Base-by-base conservation (phyloP, 2,888 invertebrate genomes). In the Agrotis puta region DNA sequence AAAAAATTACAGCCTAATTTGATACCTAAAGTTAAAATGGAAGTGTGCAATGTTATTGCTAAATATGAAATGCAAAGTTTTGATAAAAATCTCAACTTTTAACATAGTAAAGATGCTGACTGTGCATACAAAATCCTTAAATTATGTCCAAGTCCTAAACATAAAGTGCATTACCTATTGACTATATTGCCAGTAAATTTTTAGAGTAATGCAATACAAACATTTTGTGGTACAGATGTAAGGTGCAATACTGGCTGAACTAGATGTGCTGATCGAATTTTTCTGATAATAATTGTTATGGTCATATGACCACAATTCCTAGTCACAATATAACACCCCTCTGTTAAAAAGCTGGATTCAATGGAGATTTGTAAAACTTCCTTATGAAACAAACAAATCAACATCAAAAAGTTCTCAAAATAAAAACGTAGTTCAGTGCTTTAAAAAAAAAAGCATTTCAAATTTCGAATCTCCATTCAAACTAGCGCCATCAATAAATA, bases 11-110 rank as follows among this genome's bases (percentile, higher is more conserved):
- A 95, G 74, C 96, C 96, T 13, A 95, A 94, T 85, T 87, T 96
- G 79, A 95, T 96, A 84, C 96, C 96, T 27, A 95, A 95, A 90
- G 95, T 95, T 0, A 96, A 96, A 81, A 95, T 96, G 96, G 96
- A 96, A 87, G 96, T 96, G 24, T 96, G 96, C 77, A 96, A 95
- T 89, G 95, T 96, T 7, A 95, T 96, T 67, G 96, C 96, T 0
- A 96, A 95, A 83, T 96, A 96, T 86, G 96, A 96, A 89, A 95
- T 96, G 95, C 95, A 95, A 80, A 95, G 92, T 88, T 95, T 94
- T 85, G 94, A 95, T 48, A 95, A 93, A 77, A 93, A 82, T 54
- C 53, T 84, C 9, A 83, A 85, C 48, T 84, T 81, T 56, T 84
- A 83, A 51, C 5, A 45, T 4, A 13, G 18, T 13, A 18, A 20